Conservation (phyloP, 2,113 vertebrate genomes). For the Ictidomys tridecemlineatus region DNA sequence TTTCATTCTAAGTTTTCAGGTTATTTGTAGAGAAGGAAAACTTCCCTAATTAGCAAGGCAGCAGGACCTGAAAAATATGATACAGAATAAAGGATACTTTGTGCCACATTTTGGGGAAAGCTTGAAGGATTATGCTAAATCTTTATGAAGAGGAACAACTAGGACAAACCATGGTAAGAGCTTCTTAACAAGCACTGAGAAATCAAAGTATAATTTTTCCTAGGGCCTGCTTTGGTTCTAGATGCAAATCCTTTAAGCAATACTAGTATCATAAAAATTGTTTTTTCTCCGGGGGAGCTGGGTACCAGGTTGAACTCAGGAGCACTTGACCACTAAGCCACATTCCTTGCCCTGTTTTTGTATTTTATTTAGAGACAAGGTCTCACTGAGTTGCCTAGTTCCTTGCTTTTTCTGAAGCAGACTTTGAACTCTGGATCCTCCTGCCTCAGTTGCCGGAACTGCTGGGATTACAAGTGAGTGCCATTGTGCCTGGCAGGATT, state of each 20-base stretch:
- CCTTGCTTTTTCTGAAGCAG: no score
- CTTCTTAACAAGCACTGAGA: not conserved
- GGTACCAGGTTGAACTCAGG: no score
- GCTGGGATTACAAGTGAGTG: no score
- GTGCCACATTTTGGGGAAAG: not conserved
- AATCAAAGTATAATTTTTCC: not conserved
- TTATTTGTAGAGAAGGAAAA: not conserved
- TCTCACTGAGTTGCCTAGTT: no score
- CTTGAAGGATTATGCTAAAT: conserved; percentile 41
- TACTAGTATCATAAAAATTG: not conserved
- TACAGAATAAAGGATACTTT: not conserved
- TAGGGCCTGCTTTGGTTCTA: conserved; percentile 13
- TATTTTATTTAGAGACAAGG: no score
- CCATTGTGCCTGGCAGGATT: not conserved
- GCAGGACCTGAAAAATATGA: not conserved
- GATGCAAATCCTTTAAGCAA: not conserved
- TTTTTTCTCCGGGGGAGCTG: no score
- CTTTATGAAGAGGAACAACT: conserved; percentile 7
- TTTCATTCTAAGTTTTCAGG: not conserved
- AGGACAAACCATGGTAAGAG: not conserved
- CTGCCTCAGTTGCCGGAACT: no score
- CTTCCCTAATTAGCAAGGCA: not conserved
- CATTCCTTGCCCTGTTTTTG: no score
- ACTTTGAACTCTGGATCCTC: no score
- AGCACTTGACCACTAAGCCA: no score